Evolutionary conservation across 1,140 invertebrate species (phyloP), one percentile per base, ranked within the genome.

Genomic region (Trachymyrmex cornetzi): DNA sequence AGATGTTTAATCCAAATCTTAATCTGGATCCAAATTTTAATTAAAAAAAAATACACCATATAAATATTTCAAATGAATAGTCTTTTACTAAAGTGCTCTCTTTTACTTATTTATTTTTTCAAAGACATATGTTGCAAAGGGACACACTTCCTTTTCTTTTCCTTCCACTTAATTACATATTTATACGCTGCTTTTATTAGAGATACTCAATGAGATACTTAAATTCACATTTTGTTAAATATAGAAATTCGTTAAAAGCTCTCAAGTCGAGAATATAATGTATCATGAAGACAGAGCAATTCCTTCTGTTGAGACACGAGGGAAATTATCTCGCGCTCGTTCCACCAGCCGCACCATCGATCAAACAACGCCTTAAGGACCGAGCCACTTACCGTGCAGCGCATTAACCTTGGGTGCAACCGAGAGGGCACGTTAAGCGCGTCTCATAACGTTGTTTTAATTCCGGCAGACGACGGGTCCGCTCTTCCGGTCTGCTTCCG

Each of bases 401-500:
- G 77, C 80, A 59, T 88, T 85, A 88, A 86, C 77, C 88, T 82
- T 82, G 88, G 38, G 64, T 82, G 74, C 88, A 67, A 81, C 44
- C 55, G 69, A 84, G 80, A 84, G 55, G 79, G 61, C 53, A 30
- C 59, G 61, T 91, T 69, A 91, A 48, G 22, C 53, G 48, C 90
- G 90, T 91, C 74, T 90, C 90, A 91, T 91, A 90, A 86, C 89
- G 86, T 88, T 24, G 81, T 59, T 53, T 90, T 85, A 75, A 88
- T 77, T 85, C 88, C 85, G 66, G 53, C 53, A 86, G 34, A 85
- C 64, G 80, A 55, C 22, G 11, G 34, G 63, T 79, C 86, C 27
- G 55, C 22, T 71, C 11, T 53, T 69, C 38, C n/a, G 82, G 59
- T 80, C 71, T 59, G 67, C 48, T 59, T 74, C 84, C 71, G 48